These are phyloP conservation scores for Acanthis flammea DNA, from an alignment of 2,797 vertebrate genomes.

Conservation along the genomic window DNA sequence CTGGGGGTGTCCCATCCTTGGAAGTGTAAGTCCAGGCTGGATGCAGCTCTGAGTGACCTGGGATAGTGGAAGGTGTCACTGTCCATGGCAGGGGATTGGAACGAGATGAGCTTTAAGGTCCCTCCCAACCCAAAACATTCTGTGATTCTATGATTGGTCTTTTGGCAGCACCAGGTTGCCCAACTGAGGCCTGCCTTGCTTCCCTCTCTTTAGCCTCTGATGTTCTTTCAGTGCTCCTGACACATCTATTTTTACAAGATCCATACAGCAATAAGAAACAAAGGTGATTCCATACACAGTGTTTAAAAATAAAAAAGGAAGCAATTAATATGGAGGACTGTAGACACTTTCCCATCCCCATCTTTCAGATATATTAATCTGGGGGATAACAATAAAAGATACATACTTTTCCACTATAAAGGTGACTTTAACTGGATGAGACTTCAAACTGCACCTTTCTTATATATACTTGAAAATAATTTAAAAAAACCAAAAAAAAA, in stretches of 20 bases:
- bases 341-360: background rate
- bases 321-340: background rate
- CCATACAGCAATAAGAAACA: background rate
- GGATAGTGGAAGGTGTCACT: background rate
- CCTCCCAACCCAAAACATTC: background rate
- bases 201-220: background rate
- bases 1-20: background rate
- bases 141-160: background rate
- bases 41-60: background rate
- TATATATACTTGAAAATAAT: background rate
- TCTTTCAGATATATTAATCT: background rate
- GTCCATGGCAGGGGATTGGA: background rate
- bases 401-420: background rate
- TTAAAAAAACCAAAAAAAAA: background rate
- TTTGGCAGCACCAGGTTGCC: background rate
- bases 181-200: background rate
- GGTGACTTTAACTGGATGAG: background rate
- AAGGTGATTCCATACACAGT: background rate
- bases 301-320: background rate
- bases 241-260: background rate
- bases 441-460: background rate
- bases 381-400: background rate
- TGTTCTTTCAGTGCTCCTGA: background rate
- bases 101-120: background rate
- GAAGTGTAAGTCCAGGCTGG: background rate